Evolutionary conservation across 1,140 invertebrate species (phyloP), one percentile per base, ranked within the genome.

Genomic region (Doryteuthis pealeii): DNA sequence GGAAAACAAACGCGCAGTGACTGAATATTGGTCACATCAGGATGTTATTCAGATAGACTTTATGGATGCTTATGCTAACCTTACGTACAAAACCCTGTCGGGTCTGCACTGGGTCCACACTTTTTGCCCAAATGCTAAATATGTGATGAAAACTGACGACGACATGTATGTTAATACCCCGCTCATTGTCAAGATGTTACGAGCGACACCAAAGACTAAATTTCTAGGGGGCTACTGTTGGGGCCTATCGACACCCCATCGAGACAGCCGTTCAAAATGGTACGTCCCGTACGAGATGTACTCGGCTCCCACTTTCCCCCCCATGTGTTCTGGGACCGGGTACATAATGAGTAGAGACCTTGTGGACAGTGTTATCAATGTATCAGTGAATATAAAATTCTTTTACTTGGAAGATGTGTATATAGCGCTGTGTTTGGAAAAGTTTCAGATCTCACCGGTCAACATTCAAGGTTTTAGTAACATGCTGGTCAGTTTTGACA

Each of bases 91-190:
- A 76, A 94, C 96, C 80, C 83, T 95, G 0, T 95, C 95, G 93
- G 94, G 94, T 0, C 83, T 96, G 28, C 90, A 91, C 78, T 97
- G 95, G 94, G 92, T 91, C 0, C 82, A 89, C 0, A 86, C 85
- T 10, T 88, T 90, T 78, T 96, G 95, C 84, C 78, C 81, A 12
- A 85, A 90, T 26, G 90, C 91, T 1, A 88, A 91, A 74, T 94
- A 91, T 81, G 90, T 96, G 12, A 90, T 96, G 32, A 97, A 97
- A 90, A 92, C 94, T 86, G 95, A 97, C 85, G 95, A 96, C 86
- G 95, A 97, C 83, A 94, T 93, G 77, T 92, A 94, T 45, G 90
- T 95, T 22, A 93, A 95, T 87, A 82, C 95, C 6, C 91, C 91
- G n/a, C 66, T 77, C 40, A 72, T 85, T 31, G 62, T 71, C 8